These are phyloP conservation scores for Setipinna tenuifilis DNA, from an alignment of 2,797 vertebrate genomes.

Conservation along the genomic window DNA sequence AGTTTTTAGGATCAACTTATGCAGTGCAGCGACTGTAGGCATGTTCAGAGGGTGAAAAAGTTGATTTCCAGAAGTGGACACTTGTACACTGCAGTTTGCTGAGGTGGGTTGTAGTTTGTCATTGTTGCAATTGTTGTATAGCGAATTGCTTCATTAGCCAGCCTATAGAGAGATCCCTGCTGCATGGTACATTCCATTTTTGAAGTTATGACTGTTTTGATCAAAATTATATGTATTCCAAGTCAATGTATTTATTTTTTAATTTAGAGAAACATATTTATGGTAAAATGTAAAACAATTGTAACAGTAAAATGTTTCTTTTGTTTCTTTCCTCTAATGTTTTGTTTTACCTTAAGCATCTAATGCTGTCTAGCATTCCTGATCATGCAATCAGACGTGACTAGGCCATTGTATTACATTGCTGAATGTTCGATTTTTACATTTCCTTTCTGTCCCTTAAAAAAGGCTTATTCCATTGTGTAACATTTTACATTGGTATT, in stretches of 20 bases:
- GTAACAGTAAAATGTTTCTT: background rate
- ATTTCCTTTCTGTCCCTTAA: background rate
- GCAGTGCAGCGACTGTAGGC: background rate
- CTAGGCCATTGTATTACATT: background rate
- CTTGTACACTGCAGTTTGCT: background rate
- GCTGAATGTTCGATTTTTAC: background rate
- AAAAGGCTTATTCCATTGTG: background rate
- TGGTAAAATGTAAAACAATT: background rate
- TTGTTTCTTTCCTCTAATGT: background rate
- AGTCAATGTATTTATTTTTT: background rate
- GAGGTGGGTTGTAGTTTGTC: background rate
- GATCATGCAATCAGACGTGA: background rate
- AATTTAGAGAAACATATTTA: background rate
- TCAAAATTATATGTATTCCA: background rate
- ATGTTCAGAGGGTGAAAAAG: background rate
- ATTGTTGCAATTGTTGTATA: background rate
- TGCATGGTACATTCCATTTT: background rate
- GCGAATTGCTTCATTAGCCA: background rate
- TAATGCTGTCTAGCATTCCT: background rate
- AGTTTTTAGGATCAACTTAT: background rate
- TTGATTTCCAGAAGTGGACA: background rate
- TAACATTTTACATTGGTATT: background rate
- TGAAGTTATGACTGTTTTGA: background rate
- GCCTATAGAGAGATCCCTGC: background rate
- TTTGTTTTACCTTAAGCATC: background rate